Evolutionary conservation across 2,113 vertebrate genomes (phyloP), one percentile per base, ranked within the genome.

Genomic region (Malaclemys terrapin): DNA sequence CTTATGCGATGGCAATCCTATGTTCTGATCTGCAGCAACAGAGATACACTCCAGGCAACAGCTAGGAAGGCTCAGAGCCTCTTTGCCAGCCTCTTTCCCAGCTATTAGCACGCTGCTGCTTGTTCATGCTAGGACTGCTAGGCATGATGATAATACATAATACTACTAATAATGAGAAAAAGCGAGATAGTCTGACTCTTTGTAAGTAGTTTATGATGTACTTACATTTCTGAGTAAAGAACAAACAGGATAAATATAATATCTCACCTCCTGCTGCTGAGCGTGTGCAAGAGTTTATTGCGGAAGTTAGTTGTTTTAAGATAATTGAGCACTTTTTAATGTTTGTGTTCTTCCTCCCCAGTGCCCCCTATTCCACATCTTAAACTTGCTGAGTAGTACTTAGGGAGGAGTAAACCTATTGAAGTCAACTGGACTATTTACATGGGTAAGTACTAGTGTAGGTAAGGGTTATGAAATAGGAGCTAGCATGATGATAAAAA

Each of bases 41-140:
- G 78, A 0, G 0, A 19, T 62, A 29, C 57, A 29, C 25, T 29
- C 72, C 31, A 78, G 52, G 45, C 50, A 79, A 42, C 16, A 59
- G 45, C n/a, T 84, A 27, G 12, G 13, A 53, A 45, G 75, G 49
- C 85, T 90, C 35, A 31, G 38, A 84, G 78, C 59, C n/a, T 29
- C 9, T 54, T 0, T 52, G 47, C 14, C 25, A 6, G 78, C 59
- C 42, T 29, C 9, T 54, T 0, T 52, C 49, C 14, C 20, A 6
- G 76, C 54, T 87, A 29, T 83, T 87, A 57, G 6, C 56, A 2
- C 35, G 6, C 52, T 53, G 17, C 52, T 53, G 52, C 52, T 53
- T 53, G 52, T 53, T 53, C 52, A 53, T 53, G 52, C 52, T 53
- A 53, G 52, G 52, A 53, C 17, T 53, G 52, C 19, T 53, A 53